Evolutionary conservation across 2,797 vertebrate genomes (phyloP).

Genomic region (Manis pentadactyla): DNA sequence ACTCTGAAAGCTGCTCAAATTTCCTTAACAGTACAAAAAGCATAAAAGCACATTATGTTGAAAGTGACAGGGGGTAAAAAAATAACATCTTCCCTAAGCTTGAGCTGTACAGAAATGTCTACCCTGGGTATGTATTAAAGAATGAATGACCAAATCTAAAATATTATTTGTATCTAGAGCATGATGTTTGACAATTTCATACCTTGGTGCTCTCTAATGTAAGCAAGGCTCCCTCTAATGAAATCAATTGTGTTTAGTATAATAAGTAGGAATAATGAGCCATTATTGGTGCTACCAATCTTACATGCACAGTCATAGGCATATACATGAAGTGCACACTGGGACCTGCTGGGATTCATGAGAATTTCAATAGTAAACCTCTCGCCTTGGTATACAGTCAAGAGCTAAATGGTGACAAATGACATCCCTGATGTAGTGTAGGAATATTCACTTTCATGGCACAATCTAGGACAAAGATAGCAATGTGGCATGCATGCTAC

Average conservation of each 20-base stretch:
- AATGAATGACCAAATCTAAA: constrained; percentile 53
- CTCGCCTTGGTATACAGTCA: not conserved
- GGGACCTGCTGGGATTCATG: not conserved
- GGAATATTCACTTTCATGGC: not conserved
- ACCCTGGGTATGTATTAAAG: constrained; percentile 46
- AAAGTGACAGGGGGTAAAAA: not conserved
- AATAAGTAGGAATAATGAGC: not conserved
- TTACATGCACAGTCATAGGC: not conserved
- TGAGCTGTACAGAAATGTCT: constrained; percentile 50
- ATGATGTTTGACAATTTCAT: constrained; percentile 8
- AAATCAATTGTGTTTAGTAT: not conserved
- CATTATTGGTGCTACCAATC: not conserved
- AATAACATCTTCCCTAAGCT: not conserved
- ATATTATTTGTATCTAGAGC: constrained; percentile 28
- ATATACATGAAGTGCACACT: not conserved
- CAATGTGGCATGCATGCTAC: not conserved
- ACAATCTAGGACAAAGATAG: not conserved
- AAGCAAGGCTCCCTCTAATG: not conserved
- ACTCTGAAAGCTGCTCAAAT: constrained; percentile 49
- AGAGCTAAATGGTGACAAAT: not conserved
- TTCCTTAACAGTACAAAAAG: constrained; percentile 48
- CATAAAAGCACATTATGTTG: not conserved
- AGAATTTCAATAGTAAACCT: not conserved
- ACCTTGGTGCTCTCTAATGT: not conserved
- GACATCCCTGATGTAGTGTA: not conserved